Base-by-base conservation (phyloP, 2,888 invertebrate genomes). In the Aspidiotus rigidus region DNA sequence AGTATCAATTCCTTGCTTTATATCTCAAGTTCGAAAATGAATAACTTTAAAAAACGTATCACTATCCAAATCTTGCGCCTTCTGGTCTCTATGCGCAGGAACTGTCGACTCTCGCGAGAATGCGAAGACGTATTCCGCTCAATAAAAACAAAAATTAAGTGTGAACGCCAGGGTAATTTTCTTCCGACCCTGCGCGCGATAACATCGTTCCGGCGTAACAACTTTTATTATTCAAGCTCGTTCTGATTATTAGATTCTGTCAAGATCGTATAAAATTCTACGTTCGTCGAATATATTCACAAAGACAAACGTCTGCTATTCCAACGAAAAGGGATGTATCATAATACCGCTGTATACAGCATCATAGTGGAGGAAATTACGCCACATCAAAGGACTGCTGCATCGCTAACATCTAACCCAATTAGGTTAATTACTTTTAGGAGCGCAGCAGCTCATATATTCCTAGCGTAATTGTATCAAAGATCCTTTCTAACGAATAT, bases 401-500 rank as follows among this genome's bases (percentile, higher is more conserved):
- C 49, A 66, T 66, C 49, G 66, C 66, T 66, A 66, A 66, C 66
- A 66, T 66, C 66, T 66, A 66, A 66, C 66, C 59, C 57, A 66
- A 66, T 66, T 66, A 66, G 59, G 59, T 66, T 66, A 66, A 66
- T 66, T 66, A 66, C 66, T 66, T 66, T 66, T 66, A 57, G 57
- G 44, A 66, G 57, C 66, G 66, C 28, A 44, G 66, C 66, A 64
- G 64, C 57, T 66, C 66, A 66, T 66, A 66, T 66, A 66, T 66
- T 66, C 66, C 59, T 66, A 49, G 66, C 28, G 66, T 66, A 66
- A 66, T 66, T 66, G 66, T 66, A 66, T 66, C 66, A 66, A 66
- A 66, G 66, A 66, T 66, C 66, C 66, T 57, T 66, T 66, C 66
- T 66, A 66, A 66, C 66, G 66, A 66, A 66, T 66, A 60, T 39